phyloP scores from a whole-genome alignment of 2,888 invertebrate genomes.

The Gari tellinella region DNA sequence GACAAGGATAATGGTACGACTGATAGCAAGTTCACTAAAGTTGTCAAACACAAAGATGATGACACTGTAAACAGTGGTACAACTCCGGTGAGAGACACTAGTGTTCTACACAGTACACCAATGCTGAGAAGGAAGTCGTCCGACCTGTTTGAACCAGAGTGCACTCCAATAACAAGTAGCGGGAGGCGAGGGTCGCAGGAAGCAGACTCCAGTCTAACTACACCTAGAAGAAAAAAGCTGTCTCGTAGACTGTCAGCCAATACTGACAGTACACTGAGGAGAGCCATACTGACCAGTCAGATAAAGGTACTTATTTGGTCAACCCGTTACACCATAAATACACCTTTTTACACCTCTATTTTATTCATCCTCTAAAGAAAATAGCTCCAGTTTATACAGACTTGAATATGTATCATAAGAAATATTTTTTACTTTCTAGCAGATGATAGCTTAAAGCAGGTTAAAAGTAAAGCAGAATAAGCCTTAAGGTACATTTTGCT shows the following conservation, averaged over 20 bases:
- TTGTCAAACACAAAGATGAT: neutral
- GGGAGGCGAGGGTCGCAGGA: conserved; percentile 13
- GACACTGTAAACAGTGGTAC: neutral
- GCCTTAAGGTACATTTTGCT: too few species aligned
- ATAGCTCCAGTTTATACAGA: too few species aligned
- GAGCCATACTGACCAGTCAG: conserved; percentile 66
- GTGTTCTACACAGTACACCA: conserved; percentile 59
- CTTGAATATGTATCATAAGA: too few species aligned
- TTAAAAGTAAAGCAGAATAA: too few species aligned
- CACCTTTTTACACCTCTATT: too few species aligned
- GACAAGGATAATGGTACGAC: neutral
- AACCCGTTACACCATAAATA: too few species aligned
- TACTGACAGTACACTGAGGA: conserved; percentile 63
- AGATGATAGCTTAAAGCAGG: too few species aligned
- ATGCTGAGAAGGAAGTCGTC: conserved; percentile 40
- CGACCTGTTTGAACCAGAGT: conserved; percentile 61
- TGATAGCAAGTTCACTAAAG: conserved; percentile 12
- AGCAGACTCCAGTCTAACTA: conserved; percentile 42
- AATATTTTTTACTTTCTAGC: too few species aligned
- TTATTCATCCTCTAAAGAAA: too few species aligned
- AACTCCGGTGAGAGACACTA: neutral
- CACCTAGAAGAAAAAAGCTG: conserved; percentile 60
- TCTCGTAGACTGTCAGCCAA: conserved; percentile 64
- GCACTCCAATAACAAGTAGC: conserved; percentile 59
- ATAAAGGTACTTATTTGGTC: conserved; percentile 60